Conservation (phyloP, 53 echinoderm and acorn worm species). For the Actinopyga echinites region DNA sequence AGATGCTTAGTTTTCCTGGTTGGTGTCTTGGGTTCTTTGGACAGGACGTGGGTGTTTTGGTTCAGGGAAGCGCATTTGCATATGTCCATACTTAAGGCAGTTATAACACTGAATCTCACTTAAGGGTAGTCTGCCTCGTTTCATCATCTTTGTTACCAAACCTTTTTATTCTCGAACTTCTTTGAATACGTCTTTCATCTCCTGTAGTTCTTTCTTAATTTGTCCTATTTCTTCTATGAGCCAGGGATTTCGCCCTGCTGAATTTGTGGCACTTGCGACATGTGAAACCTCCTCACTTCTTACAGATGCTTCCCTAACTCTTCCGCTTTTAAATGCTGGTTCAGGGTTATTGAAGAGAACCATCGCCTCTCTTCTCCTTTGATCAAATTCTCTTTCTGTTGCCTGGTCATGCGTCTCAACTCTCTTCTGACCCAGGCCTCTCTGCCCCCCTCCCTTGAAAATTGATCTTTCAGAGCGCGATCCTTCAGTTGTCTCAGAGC, state of each 20-base stretch:
- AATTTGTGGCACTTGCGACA: not conserved
- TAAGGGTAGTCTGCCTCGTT: not conserved
- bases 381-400: not conserved
- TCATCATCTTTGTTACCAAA: not conserved
- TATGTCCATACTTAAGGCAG: not conserved
- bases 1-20: not conserved
- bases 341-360: conserved; percentile 2
- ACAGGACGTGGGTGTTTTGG: not conserved
- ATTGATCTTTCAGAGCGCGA: conserved; percentile 37
- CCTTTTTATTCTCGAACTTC: not conserved
- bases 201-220: not conserved
- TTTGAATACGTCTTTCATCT: not conserved
- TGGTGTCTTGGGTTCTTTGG: not conserved
- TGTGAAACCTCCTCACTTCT: not conserved
- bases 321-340: not conserved
- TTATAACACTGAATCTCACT: not conserved
- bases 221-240: not conserved
- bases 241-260: too few relatives aligned
- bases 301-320: not conserved
- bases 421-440: conserved; percentile 26
- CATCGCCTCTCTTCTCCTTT: not conserved
- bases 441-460: conserved; percentile 46
- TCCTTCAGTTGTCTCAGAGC: conserved; percentile 18
- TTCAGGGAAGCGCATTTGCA: not conserved
- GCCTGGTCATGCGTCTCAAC: conserved; percentile 26